These are phyloP conservation scores for Alca torda DNA, from an alignment of 2,797 vertebrate genomes.

Conservation along the genomic window DNA sequence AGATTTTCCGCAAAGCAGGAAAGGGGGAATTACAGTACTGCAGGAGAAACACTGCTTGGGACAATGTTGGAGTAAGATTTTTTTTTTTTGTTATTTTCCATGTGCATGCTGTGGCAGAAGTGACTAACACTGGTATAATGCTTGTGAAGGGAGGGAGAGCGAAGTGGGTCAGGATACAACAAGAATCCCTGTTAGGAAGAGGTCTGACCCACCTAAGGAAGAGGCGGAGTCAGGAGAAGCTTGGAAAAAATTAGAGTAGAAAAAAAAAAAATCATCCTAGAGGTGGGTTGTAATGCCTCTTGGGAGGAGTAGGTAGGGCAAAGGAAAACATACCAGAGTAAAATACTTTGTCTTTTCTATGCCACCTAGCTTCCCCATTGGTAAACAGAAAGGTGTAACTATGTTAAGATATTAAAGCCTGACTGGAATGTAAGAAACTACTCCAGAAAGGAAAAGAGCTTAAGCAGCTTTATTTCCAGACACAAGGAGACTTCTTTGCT, in stretches of 20 bases:
- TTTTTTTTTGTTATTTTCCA: background rate
- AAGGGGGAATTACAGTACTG: background rate
- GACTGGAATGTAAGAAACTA: background rate
- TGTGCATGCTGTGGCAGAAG: background rate
- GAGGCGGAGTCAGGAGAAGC: background rate
- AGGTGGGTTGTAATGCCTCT: background rate
- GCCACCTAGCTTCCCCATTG: background rate
- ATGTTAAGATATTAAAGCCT: background rate
- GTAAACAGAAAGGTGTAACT: background rate
- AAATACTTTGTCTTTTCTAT: background rate
- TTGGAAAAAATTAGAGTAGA: background rate
- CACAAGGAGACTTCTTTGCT: background rate
- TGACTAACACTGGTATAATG: background rate
- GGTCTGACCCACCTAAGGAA: background rate
- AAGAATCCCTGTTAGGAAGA: background rate
- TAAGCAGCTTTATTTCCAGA: background rate
- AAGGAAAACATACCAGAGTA: background rate
- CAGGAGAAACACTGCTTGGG: background rate
- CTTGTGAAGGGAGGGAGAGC: background rate
- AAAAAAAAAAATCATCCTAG: background rate
- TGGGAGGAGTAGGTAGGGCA: background rate
- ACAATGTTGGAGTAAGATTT: background rate
- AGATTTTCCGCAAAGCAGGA: background rate
- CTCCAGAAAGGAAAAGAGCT: background rate
- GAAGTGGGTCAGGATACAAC: background rate